Conservation (phyloP, 2,113 vertebrate genomes). For the Phalacrocorax carbo region DNA sequence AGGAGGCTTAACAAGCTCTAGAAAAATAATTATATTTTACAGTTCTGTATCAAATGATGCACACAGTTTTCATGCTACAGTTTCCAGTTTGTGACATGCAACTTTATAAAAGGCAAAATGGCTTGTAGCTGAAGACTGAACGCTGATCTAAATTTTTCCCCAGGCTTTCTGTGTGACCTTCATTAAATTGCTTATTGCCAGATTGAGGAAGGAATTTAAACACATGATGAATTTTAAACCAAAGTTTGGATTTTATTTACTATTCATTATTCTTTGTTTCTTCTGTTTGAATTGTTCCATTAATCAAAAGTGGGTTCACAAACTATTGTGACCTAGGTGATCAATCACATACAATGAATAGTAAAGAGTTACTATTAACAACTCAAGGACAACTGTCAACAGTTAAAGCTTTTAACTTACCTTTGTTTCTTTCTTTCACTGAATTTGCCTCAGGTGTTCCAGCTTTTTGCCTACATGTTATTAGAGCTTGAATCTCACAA, state of each 20-base stretch:
- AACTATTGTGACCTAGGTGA: background rate
- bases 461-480: background rate
- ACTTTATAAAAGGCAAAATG: background rate
- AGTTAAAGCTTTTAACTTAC: background rate
- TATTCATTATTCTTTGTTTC: conserved; percentile 2
- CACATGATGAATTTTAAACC: background rate
- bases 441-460: background rate
- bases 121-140: background rate
- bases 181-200: background rate
- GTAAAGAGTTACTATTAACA: background rate
- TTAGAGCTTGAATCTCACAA: background rate
- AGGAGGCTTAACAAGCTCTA: background rate
- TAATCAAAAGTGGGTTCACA: background rate
- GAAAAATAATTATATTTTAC: background rate
- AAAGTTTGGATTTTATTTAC: background rate
- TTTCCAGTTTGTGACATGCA: background rate
- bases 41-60: background rate
- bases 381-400: conserved; percentile 3
- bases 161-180: background rate
- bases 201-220: background rate
- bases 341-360: background rate
- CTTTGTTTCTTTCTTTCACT: background rate
- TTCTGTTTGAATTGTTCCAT: conserved; percentile 2
- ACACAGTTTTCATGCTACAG: background rate
- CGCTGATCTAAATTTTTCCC: background rate